phyloP scores from a whole-genome alignment of 2,797 vertebrate species.

The Astyanax mexicanus region DNA sequence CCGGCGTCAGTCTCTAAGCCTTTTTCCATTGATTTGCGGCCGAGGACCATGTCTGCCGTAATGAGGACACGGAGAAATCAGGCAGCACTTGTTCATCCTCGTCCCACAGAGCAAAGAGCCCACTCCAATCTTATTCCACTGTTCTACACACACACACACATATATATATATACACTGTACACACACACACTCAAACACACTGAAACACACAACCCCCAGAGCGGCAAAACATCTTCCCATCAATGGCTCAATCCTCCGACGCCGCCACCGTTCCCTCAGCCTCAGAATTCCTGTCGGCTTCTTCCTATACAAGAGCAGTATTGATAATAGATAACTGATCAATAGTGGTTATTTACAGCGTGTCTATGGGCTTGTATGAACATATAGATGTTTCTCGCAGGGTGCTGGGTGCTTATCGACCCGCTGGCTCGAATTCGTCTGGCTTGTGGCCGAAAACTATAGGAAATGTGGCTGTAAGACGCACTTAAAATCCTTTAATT shows the following conservation, averaged over 20 bases:
- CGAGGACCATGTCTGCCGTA: constrained; percentile 78
- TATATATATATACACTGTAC: constrained; percentile 44
- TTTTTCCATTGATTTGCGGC: constrained; percentile 78
- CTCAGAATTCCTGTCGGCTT: constrained; percentile 62
- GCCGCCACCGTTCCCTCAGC: no score
- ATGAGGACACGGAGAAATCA: constrained; percentile 78
- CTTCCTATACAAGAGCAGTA: constrained; percentile 36
- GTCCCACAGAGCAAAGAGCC: constrained; percentile 51
- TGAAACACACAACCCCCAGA: constrained; percentile 23
- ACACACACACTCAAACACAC: background rate
- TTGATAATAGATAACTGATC: constrained; percentile 65
- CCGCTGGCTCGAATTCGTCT: constrained; percentile 67
- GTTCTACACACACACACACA: constrained; percentile 18
- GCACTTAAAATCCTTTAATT: no score
- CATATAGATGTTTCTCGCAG: constrained; percentile 50
- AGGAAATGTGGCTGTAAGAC: no score
- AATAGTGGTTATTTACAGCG: constrained; percentile 65
- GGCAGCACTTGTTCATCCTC: constrained; percentile 22
- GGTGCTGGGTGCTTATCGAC: constrained; percentile 24
- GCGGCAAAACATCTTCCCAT: constrained; percentile 44
- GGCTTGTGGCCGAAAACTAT: constrained; percentile 48
- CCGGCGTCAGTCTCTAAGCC: constrained; percentile 73
- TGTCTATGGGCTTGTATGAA: constrained; percentile 38
- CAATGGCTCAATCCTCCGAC: constrained; percentile 67
- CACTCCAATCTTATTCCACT: constrained; percentile 24